A percentile compares a stretch with the other conserved stretches of the same genome.
Evolutionary conservation across 2,113 vertebrate genomes (phyloP).

Genomic region (Pseudolaguvia tuberculata): DNA sequence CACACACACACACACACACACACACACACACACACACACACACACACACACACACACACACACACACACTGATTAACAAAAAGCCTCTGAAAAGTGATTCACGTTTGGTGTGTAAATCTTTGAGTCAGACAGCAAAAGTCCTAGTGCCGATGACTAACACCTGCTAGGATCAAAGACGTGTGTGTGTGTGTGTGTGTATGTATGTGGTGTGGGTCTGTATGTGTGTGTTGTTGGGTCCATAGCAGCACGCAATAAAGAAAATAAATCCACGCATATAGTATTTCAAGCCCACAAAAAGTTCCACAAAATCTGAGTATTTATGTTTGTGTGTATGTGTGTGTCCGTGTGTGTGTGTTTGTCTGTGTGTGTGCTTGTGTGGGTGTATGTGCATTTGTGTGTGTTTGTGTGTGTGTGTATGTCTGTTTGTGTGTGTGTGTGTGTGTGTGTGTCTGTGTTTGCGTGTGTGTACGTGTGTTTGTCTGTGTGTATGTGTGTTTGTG

Average conservation of each 20-base stretch:
- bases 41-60: conserved; percentile 12
- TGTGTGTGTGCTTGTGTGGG: conserved; percentile 25
- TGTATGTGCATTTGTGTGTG: conserved; percentile 22
- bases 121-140: conserved; percentile 10
- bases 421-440: conserved; percentile 17
- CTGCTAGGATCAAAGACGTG: not conserved
- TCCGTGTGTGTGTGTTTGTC: conserved; percentile 25
- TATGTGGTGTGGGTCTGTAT: conserved; percentile 15
- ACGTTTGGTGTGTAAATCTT: conserved; percentile 28
- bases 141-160: conserved; percentile 17
- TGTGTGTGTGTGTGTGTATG: conserved; percentile 31
- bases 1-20: not conserved
- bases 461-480: conserved; percentile 1
- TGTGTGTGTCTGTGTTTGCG: conserved; percentile 16
- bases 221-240: conserved; percentile 18
- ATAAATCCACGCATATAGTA: conserved; percentile 10
- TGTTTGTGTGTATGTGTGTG: conserved; percentile 3
- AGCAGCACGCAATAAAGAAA: conserved; percentile 20
- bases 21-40: conserved; percentile 19
- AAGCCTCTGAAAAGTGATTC: conserved; percentile 29
- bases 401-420: conserved; percentile 1
- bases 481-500: conserved; percentile 27
- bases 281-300: conserved; percentile 1
- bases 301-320: conserved; percentile 18
- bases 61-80: conserved; percentile 14